Conservation (phyloP, 2,797 vertebrate species). For the Centropyge bicolor region DNA sequence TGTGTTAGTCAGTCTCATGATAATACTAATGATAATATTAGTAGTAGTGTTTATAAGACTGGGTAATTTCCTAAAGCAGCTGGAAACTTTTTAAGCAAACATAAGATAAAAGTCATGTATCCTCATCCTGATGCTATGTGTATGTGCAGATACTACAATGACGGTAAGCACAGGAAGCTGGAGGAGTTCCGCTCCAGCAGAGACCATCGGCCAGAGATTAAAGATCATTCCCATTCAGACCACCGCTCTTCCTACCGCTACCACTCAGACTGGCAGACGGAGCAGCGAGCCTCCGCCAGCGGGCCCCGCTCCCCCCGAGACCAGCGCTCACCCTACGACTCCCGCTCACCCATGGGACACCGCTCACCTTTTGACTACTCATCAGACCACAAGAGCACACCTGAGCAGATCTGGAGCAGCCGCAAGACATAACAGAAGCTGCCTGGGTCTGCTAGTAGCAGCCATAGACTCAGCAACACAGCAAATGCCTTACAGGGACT, state of each 20-base stretch:
- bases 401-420: conserved; percentile 96
- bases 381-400: conserved; percentile 96
- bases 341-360: conserved; percentile 91
- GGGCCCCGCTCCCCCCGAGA: conserved; percentile 93
- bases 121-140: background rate
- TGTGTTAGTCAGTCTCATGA: too few species aligned
- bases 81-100: too few species aligned
- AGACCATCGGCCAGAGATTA: conserved; percentile 92
- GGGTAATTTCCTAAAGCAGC: too few species aligned
- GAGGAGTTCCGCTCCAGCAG: conserved; percentile 93
- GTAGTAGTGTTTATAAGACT: too few species aligned
- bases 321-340: conserved; percentile 94
- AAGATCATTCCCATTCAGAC: conserved; percentile 90
- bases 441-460: conserved; percentile 78
- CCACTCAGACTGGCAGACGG: conserved; percentile 96
- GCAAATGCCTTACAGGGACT: conserved; percentile 95
- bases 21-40: too few species aligned
- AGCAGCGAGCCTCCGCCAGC: conserved; percentile 92
- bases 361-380: conserved; percentile 96
- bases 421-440: conserved; percentile 95
- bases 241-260: conserved; percentile 91
- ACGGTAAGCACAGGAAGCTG: conserved; percentile 94
- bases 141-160: conserved; percentile 86
- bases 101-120: background rate
- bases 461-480: conserved; percentile 95